Conservation (phyloP, 2,113 vertebrate species). For the Eulemur macaco region DNA sequence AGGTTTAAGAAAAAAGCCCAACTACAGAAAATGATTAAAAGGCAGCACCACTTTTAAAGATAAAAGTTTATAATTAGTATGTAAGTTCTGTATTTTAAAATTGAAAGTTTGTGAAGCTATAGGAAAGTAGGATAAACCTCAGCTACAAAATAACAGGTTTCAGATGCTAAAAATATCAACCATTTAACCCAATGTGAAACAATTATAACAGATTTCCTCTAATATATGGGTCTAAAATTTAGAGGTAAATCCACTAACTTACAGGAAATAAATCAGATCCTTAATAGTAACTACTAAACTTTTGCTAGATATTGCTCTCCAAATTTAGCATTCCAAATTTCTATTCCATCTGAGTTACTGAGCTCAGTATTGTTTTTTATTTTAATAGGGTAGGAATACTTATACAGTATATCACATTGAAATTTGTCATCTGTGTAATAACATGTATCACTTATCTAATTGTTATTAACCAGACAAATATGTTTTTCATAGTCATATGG, state of each 20-base stretch:
- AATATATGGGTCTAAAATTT: slow-evolving; percentile 51
- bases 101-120: slow-evolving; percentile 86
- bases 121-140: slow-evolving; percentile 83
- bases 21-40: slow-evolving; percentile 87
- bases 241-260: slow-evolving; percentile 76
- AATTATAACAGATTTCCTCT: slow-evolving; percentile 78
- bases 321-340: slow-evolving; percentile 21
- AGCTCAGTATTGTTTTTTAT: not conserved
- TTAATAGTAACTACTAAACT: slow-evolving; percentile 40
- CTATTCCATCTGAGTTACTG: not conserved
- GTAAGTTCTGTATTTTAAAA: slow-evolving; percentile 88
- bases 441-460: not conserved
- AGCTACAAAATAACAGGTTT: slow-evolving; percentile 86
- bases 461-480: slow-evolving; percentile 52
- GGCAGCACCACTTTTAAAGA: slow-evolving; percentile 85
- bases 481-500: slow-evolving; percentile 59
- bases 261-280: slow-evolving; percentile 54
- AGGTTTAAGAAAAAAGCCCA: slow-evolving; percentile 73
- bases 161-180: slow-evolving; percentile 85
- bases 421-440: not conserved
- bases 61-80: slow-evolving; percentile 87
- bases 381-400: not conserved
- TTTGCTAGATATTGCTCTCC: slow-evolving; percentile 15
- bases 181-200: slow-evolving; percentile 80
- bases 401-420: not conserved